Base-by-base conservation (phyloP, 2,888 invertebrate genomes). In the Acheta domesticus region DNA sequence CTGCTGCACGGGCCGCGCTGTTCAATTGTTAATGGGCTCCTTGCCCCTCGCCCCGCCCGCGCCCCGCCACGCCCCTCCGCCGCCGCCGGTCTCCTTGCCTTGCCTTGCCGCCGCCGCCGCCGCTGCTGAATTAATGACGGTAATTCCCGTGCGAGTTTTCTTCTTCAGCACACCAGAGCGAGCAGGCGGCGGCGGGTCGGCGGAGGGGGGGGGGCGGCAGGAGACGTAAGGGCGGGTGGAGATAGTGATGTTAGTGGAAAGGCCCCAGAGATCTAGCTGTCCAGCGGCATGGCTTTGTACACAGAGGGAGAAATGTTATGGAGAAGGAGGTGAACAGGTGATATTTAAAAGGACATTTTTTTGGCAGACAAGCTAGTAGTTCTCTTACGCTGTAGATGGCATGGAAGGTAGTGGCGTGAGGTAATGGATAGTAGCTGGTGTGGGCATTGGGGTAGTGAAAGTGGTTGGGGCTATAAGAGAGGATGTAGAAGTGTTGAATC, bases 71-170 rank as follows among this genome's bases (percentile, higher is more conserved):
- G 14, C 16, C 21, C 21, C 77, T 14, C 77, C 49, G 21, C 12
- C 77, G n/a, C 49, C 62, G 14, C 62, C 62, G 62, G 62, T n/a
- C 80, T 77, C 62, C 78, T 78, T 48, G 48, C 36, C 49, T 48
- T 48, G 48, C 36, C 49, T 48, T 76, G 76, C 79, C 74, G 78
- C 78, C 79, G 80, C 75, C 80, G 80, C 19, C 73, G 76, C 79
- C 74, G 78, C 78, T 81, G 81, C 75, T 81, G 80, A 81, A 81
- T 81, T 81, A 81, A 81, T 81, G 81, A 81, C 81, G 81, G 80
- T 81, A 81, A 81, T 81, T 81, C 81, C 81, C 81, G 80, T 76
- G 81, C 75, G 80, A 80, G 80, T 80, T 80, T 81, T 80, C 80
- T 81, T 78, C 81, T 48, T 78, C 75, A 80, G 78, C 76, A 79